Evolutionary conservation across 1,140 invertebrate genomes (phyloP), one percentile per base, ranked within the genome.

Genomic region (Oncopodura yosiiana): DNA sequence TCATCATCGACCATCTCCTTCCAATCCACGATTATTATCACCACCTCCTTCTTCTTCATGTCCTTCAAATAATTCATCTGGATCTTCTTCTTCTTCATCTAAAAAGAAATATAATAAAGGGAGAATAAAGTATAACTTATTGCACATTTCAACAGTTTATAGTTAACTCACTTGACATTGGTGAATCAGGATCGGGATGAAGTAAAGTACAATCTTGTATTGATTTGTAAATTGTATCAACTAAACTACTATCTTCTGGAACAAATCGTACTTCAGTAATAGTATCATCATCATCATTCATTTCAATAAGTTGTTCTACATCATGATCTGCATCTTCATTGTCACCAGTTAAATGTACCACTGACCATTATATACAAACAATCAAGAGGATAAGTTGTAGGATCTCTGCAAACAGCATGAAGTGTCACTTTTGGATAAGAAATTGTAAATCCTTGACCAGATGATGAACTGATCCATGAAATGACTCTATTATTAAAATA

Each of bases 281-380:
- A 14, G 48, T 49, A 24, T 62, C 60, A 30, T 57, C 49, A 6
- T 51, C 49, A 4, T 32, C 37, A 12, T 27, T 32, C 3, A 39
- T 37, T 3, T n/a, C n/a, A n/a, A n/a, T n/a, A n/a, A 34, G 3
- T 37, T 37, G 29, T 5, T 18, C 53, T 21, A 29, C 32, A 41
- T 44, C 55, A 12, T 39, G 32, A 2, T 49, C 52, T 12, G 24
- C 38, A 29, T 45, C 49, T 24, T 53, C 60, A 18, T 51, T 34
- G 21, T 39, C 29, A 21, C 19, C 53, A 3, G n/a, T n/a, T n/a
- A n/a, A n/a, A n/a, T n/a, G n/a, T n/a, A n/a, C 56, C 55, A 41
- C 61, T 61, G 3, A 61, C 24, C 62, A 63, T 60, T 5, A 63
- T 34, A 27, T 63, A 63, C 16, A 63, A 8, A 18, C 62, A 63